phyloP scores from a whole-genome alignment of 2,888 invertebrate genomes.

The Liopterus haemorrhoidalis region DNA sequence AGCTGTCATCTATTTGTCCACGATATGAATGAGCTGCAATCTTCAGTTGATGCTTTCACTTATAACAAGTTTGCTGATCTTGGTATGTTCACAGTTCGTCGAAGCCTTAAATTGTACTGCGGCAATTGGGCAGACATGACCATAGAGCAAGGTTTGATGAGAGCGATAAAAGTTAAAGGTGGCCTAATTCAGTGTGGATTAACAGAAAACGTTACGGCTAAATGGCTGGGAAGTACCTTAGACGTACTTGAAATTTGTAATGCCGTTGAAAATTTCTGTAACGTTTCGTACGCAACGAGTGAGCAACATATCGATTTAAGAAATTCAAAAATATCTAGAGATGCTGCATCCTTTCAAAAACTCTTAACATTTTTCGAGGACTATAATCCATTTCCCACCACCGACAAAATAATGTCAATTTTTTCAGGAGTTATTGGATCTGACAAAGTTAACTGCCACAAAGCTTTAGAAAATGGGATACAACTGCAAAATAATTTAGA shows the following conservation, averaged over 20 bases:
- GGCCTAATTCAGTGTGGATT: conserved; percentile 33
- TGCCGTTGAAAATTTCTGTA: conserved; percentile 33
- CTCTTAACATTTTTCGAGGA: conserved; percentile 31
- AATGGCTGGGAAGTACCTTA: conserved; percentile 34
- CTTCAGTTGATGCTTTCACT: conserved; percentile 27
- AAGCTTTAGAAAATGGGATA: conserved; percentile 34
- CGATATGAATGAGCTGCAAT: conserved; percentile 33
- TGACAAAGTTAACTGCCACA: conserved; percentile 35
- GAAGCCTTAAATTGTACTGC: conserved; percentile 29
- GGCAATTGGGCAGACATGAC: conserved; percentile 30
- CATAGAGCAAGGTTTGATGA: too few species aligned
- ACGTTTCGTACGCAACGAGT: conserved; percentile 29
- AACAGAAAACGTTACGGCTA: conserved; percentile 32
- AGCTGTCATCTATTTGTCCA: conserved; percentile 35
- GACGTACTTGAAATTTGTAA: conserved; percentile 31
- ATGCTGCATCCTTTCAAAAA: conserved; percentile 35
- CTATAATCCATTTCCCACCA: conserved; percentile 36
- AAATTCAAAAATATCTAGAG: conserved; percentile 35
- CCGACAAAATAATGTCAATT: conserved; percentile 34
- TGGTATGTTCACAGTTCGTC: conserved; percentile 29
- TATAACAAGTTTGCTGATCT: conserved; percentile 29
- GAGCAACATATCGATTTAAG: conserved; percentile 38
- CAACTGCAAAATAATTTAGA: conserved; percentile 33
- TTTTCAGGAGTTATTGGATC: conserved; percentile 35
- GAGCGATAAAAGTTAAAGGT: conserved; percentile 33